phyloP scores from a whole-genome alignment of 2,797 vertebrate genomes.

The Potorous gilbertii region DNA sequence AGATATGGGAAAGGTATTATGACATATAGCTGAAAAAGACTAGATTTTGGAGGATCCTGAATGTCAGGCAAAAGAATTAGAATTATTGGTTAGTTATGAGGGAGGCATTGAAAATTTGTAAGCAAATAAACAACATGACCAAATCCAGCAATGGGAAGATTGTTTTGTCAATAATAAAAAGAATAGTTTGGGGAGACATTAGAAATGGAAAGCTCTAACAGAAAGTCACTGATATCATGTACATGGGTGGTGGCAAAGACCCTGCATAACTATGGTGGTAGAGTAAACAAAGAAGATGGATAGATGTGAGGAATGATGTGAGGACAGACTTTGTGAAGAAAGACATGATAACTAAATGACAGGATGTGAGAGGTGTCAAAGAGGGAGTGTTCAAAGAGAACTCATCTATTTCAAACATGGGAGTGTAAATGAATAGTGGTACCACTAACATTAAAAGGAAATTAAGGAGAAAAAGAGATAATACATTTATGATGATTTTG shows the following conservation, averaged over 20 bases:
- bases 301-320: not conserved
- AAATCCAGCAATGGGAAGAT: not conserved
- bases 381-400: not conserved
- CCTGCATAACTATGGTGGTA: not conserved
- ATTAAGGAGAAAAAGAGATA: constrained; percentile 15
- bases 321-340: not conserved
- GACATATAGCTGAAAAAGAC: not conserved
- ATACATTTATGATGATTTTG: not conserved
- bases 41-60: not conserved
- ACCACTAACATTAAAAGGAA: not conserved
- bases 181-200: not conserved
- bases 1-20: not conserved
- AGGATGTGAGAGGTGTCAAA: not conserved
- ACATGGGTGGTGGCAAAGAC: not conserved
- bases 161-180: not conserved
- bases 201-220: not conserved
- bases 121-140: not conserved
- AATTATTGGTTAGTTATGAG: not conserved
- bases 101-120: not conserved
- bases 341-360: not conserved
- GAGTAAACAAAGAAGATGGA: not conserved
- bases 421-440: not conserved
- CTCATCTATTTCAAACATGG: not conserved
- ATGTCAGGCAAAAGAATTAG: not conserved
- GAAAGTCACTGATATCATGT: not conserved